Conservation (phyloP, 2,888 invertebrate species). For the Venustoraphidia nigricollis region DNA sequence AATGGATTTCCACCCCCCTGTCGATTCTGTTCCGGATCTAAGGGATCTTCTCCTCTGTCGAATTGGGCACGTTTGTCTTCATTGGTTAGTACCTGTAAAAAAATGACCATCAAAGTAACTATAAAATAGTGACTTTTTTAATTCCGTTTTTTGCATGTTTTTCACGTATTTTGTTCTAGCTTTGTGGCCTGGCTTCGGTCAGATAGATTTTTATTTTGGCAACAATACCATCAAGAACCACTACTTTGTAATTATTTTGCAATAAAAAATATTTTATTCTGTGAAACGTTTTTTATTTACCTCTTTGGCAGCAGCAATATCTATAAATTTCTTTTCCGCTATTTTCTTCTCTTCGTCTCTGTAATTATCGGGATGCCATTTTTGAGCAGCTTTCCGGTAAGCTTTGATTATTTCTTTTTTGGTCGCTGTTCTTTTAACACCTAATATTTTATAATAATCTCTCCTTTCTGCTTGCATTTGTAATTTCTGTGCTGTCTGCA, state of each 20-base stretch:
- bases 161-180: too few species aligned
- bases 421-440: constrained; percentile 74
- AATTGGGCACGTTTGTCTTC: constrained; percentile 87
- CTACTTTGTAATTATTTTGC: too few species aligned
- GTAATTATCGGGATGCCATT: constrained; percentile 98
- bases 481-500: constrained; percentile 74
- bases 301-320: constrained; percentile 98
- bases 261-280: too few species aligned
- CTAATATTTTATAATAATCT: constrained; percentile 95
- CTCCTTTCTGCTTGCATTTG: constrained; percentile 85
- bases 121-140: neutral
- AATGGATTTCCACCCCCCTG: constrained; percentile 54
- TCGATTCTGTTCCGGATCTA: constrained; percentile 78
- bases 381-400: constrained; percentile 90
- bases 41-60: constrained; percentile 90
- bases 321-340: constrained; percentile 96
- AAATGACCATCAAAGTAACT: constrained; percentile 4
- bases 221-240: too few species aligned
- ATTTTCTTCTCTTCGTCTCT: constrained; percentile 73
- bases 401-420: constrained; percentile 93
- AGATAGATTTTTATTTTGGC: too few species aligned
- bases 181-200: too few species aligned
- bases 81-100: constrained; percentile 52
- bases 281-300: constrained; percentile 35
- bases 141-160: neutral